Conservation (phyloP, 2,888 invertebrate species). For the Scaptomyza parva region DNA sequence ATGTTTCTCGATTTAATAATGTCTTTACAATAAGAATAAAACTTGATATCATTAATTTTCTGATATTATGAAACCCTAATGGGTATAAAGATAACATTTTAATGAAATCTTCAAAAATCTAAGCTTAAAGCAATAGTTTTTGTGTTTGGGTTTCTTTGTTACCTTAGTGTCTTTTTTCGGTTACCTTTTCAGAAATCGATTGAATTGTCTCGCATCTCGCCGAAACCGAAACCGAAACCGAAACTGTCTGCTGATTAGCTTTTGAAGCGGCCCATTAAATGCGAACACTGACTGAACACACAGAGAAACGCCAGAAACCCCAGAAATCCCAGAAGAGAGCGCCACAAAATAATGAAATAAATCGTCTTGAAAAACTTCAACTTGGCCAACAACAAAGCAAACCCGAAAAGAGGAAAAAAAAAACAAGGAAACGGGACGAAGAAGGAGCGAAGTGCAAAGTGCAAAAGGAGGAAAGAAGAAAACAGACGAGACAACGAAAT, state of each 20-base stretch:
- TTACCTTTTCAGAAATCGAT: slow-evolving; percentile 56
- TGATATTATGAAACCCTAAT: no score
- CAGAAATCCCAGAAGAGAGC: no score
- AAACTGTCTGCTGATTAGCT: slow-evolving; percentile 68
- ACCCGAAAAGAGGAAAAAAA: no score
- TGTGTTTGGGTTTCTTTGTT: slow-evolving; percentile 4
- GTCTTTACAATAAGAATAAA: no score
- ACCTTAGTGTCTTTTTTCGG: background rate
- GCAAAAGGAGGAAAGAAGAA: background rate
- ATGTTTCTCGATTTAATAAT: no score
- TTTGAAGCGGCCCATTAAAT: slow-evolving; percentile 66
- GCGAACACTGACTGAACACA: slow-evolving; percentile 10
- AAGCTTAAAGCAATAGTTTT: slow-evolving; percentile 27
- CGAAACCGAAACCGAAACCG: slow-evolving; percentile 14
- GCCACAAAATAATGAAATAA: slow-evolving; percentile 75
- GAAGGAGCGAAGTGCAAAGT: background rate
- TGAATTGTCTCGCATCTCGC: slow-evolving; percentile 57
- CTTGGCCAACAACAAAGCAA: slow-evolving; percentile 24
- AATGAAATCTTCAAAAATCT: no score
- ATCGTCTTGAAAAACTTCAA: slow-evolving; percentile 77
- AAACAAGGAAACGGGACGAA: slow-evolving; percentile 2
- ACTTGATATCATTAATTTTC: background rate
- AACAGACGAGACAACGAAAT: slow-evolving; percentile 67
- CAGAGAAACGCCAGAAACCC: no score
- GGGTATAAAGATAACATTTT: no score